Base-by-base conservation (phyloP, 2,797 vertebrate genomes). In the Kryptolebias ocellatus region DNA sequence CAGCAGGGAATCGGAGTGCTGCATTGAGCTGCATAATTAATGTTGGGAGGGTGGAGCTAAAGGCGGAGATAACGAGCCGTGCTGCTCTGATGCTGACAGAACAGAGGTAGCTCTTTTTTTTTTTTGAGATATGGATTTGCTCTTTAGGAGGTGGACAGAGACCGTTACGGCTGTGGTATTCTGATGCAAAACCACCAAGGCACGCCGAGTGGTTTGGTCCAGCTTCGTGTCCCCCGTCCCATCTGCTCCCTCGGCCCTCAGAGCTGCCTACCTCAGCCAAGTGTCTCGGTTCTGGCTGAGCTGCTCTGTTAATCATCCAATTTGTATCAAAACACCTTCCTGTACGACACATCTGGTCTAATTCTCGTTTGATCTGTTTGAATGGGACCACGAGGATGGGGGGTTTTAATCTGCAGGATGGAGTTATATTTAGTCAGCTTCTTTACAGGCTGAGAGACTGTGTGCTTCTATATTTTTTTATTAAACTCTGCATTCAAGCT, bases 11-110 rank as follows among this genome's bases (percentile, higher is more conserved):
- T 90, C 81, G 52, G 90, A 94, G 90, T 94, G 91, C 93, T 94
- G 93, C 93, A 94, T 93, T 94, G 92, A 93, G 92, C 91, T 94
- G 93, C 92, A 94, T 94, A 94, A 94, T 94, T 94, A 93, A 94
- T 93, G 89, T 88, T 64, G 72, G 84, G 88, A 77, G 88, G 92
- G 91, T 64, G 92, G 92, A 87, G 88, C 89, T 55, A 83, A 66
- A 87, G 91, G 90, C 60, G 83, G 87, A 53, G 86, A 86, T 76
- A 87, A 82, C 52, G 74, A 71, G 60, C 72, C 50, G 47, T 75
- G 76, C 66, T 7, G 72, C 81, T 70, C 68, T 61, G 51, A 70
- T 37, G 20, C 57, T 53, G 70, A 53, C 49, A 53, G 53, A 63
- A 57, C 49, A 62, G 61, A 75, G 63, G 73, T 24, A 58, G 53